Evolutionary conservation across 2,797 vertebrate species (phyloP).

Genomic region (Oreochromis grahami): DNA sequence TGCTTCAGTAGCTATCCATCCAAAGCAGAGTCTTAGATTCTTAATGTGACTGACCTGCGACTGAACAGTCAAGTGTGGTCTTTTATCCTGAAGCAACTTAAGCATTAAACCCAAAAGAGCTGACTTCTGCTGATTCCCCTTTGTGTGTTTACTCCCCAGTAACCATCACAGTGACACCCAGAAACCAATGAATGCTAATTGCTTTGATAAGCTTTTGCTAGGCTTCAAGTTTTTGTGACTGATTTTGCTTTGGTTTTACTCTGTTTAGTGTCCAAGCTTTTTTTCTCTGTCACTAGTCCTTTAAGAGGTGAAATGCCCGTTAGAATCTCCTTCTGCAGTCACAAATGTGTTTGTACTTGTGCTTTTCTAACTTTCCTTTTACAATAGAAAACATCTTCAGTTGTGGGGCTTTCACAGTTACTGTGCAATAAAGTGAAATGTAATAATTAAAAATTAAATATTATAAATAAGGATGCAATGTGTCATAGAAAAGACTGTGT

Average conservation of each 20-base stretch:
- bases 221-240: not conserved
- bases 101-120: constrained; percentile 21
- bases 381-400: not conserved
- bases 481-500: not conserved
- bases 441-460: not conserved
- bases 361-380: not conserved
- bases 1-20: constrained; percentile 3
- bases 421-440: not conserved
- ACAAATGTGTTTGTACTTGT: not conserved
- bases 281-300: not conserved
- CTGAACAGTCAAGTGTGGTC: constrained; percentile 42
- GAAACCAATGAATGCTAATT: constrained; percentile 5
- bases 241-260: not conserved
- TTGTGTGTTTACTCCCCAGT: constrained; percentile 28
- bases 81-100: constrained; percentile 39
- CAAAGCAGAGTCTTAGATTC: constrained; percentile 1
- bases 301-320: not conserved
- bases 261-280: not conserved
- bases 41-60: constrained; percentile 9
- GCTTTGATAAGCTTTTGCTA: constrained; percentile 11
- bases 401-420: not conserved
- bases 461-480: not conserved
- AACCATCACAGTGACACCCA: constrained; percentile 6
- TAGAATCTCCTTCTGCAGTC: not conserved
- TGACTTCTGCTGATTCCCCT: constrained; percentile 1